phyloP scores from a whole-genome alignment of 2,888 invertebrate species.

The Agrotis ipsilon region DNA sequence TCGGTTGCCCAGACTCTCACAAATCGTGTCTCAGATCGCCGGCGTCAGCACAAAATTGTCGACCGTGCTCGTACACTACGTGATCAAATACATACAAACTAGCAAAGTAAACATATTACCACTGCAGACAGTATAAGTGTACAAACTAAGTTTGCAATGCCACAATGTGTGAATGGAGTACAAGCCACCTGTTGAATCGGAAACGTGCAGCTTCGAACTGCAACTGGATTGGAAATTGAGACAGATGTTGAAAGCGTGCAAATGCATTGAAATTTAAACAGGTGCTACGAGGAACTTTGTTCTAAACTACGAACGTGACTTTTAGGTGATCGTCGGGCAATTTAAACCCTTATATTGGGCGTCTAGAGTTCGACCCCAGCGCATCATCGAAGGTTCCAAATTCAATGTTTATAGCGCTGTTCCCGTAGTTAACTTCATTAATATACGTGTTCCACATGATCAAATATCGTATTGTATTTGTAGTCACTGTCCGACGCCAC shows the following conservation, averaged over 20 bases:
- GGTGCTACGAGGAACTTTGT: background rate
- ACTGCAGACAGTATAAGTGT: background rate
- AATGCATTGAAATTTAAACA: constrained; percentile 1
- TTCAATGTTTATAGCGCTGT: too few relatives aligned
- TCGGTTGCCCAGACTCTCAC: too few relatives aligned
- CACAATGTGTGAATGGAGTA: background rate
- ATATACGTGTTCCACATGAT: too few relatives aligned
- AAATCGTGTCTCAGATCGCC: too few relatives aligned
- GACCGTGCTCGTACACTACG: background rate
- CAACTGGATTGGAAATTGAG: constrained; percentile 4
- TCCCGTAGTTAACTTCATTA: too few relatives aligned
- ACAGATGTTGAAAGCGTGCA: constrained; percentile 2
- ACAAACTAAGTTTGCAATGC: background rate
- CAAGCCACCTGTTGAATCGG: constrained; percentile 7
- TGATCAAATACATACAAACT: background rate
- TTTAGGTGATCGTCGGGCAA: background rate
- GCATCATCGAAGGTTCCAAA: too few relatives aligned
- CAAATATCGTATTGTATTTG: too few relatives aligned
- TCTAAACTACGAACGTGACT: background rate
- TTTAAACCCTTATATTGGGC: too few relatives aligned
- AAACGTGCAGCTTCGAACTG: background rate
- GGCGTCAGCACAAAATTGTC: too few relatives aligned
- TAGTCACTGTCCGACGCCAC: too few relatives aligned
- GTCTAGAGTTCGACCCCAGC: too few relatives aligned
- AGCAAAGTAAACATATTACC: background rate